Base-by-base conservation (phyloP, 2,113 vertebrate genomes). In the Strix aluco region DNA sequence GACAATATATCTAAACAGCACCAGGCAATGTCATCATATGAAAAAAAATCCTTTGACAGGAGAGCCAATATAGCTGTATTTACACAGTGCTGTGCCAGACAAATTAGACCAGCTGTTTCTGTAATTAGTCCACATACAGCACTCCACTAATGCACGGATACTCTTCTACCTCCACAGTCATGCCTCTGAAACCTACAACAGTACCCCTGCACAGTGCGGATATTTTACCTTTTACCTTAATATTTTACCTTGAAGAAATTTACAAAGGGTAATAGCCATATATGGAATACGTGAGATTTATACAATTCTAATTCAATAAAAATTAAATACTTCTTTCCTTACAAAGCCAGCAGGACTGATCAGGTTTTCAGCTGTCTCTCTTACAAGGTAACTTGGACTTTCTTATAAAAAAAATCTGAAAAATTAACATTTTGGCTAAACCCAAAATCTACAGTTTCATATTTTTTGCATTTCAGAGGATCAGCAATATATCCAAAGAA, bases 21-120 rank as follows among this genome's bases (percentile, higher is more conserved):
- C 38, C 0, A 0, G 49, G 32, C n/a, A 63, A 49, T 38, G 78
- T 13, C n/a, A 18, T 10, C 12, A 42, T 29, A n/a, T 7, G 21
- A 16, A 84, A 73, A 91, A 52, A 13, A 61, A 13, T 12, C 13
- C 13, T 75, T 65, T 42, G 52, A 23, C 9, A 62, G 65, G 32
- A 66, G 61, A 86, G 29, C 32, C 51, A 25, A 25, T 11, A 57
- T 49, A 74, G 52, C 63, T 70, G 46, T 36, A 62, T 81, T 79
- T 81, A 67, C 66, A 57, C 18, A 1, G 20, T 23, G 75, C 69
- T 86, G 32, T 61, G 71, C 44, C 72, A 63, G n/a, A 36, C 11
- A 18, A 8, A 55, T 49, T 38, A 77, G 54, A 73, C 16, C 44
- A 49, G 51, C 67, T 73, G 38, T 69, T 58, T 69, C 44, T 65